A percentile compares a stretch with the other conserved stretches of the same genome.
phyloP scores from a whole-genome alignment of 2,888 invertebrate species.

The Plemyria rubiginata region DNA sequence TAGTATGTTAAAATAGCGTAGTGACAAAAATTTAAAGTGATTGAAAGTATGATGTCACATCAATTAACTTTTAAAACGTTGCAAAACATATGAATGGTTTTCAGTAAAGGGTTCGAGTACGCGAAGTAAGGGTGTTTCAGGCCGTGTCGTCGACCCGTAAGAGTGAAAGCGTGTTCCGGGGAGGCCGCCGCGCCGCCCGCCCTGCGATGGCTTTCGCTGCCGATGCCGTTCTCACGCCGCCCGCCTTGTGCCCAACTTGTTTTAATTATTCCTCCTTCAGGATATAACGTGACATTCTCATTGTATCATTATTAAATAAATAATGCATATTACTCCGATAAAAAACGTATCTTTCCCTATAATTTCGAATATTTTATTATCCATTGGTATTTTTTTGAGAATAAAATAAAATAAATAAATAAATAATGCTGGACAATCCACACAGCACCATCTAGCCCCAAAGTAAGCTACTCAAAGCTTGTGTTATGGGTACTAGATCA shows the following conservation, averaged over 20 bases:
- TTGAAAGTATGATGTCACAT: constrained; percentile 2
- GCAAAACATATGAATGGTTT: constrained; percentile 25
- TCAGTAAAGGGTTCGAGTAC: constrained; percentile 54
- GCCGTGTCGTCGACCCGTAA: constrained; percentile 81
- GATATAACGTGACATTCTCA: constrained; percentile 16
- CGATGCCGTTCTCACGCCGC: constrained; percentile 79
- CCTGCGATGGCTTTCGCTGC: constrained; percentile 80
- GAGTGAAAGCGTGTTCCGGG: constrained; percentile 83
- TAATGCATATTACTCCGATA: too few relatives aligned
- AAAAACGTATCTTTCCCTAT: too few relatives aligned
- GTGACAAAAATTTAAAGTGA: background rate
- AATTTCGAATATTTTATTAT: too few relatives aligned
- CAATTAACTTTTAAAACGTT: background rate
- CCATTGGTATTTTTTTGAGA: too few relatives aligned
- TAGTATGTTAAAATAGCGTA: background rate
- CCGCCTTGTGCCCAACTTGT: constrained; percentile 67
- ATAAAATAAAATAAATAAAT: too few relatives aligned
- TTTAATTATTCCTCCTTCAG: constrained; percentile 56
- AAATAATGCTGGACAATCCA: too few relatives aligned
- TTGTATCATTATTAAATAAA: background rate
- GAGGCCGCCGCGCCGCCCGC: constrained; percentile 68
- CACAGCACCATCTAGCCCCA: too few relatives aligned
- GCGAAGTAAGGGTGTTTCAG: constrained; percentile 70
- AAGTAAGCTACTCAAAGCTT: too few relatives aligned
- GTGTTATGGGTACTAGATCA: too few relatives aligned